Base-by-base conservation (phyloP, 2,113 vertebrate species). In the Lontra canadensis region DNA sequence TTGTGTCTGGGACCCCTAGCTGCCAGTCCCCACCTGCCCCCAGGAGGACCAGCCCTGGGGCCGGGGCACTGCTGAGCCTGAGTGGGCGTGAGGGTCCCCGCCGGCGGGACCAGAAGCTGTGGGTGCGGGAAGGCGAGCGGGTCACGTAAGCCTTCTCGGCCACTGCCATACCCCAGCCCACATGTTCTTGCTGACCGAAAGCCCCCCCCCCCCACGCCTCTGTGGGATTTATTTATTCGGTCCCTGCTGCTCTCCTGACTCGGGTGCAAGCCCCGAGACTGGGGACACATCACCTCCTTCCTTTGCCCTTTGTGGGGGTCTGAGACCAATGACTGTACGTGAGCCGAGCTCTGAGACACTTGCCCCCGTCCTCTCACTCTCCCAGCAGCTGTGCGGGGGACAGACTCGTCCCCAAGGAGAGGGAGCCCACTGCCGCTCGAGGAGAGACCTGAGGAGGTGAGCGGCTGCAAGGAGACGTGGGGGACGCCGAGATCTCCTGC, bases 151-250 rank as follows among this genome's bases (percentile, higher is more conserved):
- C 25, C 5, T 63, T 23, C 11, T 23, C 4, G n/a, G 55, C 11
- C 25, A 29, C 13, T 10, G 34, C 6, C 1, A 0, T 5, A 11
- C 55, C 8, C 29, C 23, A 7, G 1, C n/a, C 13, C 4, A 14
- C n/a, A 1, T 3, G 0, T 7, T 55, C 34, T 36, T n/a, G 34
- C 80, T 59, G n/a, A 39, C n/a, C 55, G 2, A 14, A 25, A 15
- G 21, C 52, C n/a, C 26, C 73, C 73, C 15, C 39, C 39, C 42
- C 8, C 39, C 42, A 7, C 2, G 73, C 71, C 15, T 26, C 42
- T 29, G 73, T 9, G 42, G 26, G 25, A 26, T 47, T 47, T 47
- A 76, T 29, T 76, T 76, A n/a, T n/a, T 79, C 4, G 3, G n/a
- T 49, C 44, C 76, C 17, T 18, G 44, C 29, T 18, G 29, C 29